Conservation (phyloP, 2,888 invertebrate genomes). For the Hypselothyrea guttata region DNA sequence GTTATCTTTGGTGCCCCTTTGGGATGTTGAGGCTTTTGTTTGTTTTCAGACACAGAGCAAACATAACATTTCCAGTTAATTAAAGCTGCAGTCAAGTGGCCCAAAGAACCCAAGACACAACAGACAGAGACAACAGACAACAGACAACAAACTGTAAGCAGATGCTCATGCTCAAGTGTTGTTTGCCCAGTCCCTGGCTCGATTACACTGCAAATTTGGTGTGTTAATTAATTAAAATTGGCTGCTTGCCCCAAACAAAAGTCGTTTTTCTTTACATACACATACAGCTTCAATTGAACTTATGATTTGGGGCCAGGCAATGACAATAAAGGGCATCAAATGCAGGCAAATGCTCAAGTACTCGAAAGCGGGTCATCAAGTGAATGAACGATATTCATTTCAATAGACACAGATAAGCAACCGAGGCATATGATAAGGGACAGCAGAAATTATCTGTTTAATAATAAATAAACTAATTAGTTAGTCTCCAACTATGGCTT, state of each 20-base stretch:
- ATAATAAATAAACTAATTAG: neutral
- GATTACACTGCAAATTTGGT: constrained; percentile 69
- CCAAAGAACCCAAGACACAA: constrained; percentile 19
- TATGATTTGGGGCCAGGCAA: neutral
- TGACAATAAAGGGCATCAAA: constrained; percentile 20
- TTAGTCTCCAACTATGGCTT: neutral
- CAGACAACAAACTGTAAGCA: neutral
- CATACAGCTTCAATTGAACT: constrained; percentile 2
- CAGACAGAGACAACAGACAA: neutral
- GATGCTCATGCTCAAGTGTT: constrained; percentile 28
- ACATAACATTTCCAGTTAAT: constrained; percentile 76
- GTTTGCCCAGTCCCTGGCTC: constrained; percentile 47
- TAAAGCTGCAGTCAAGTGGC: constrained; percentile 74
- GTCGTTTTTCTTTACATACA: constrained; percentile 1
- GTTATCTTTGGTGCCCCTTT: constrained; percentile 46
- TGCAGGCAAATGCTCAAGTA: constrained; percentile 28
- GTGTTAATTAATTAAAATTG: constrained; percentile 75
- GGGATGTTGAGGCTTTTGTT: constrained; percentile 40
- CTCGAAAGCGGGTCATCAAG: constrained; percentile 10
- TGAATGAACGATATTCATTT: constrained; percentile 30
- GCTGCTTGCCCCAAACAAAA: constrained; percentile 21
- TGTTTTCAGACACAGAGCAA: constrained; percentile 53
- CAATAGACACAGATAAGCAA: neutral
- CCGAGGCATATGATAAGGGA: neutral
- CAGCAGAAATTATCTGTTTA: too few relatives aligned